Base-by-base conservation (phyloP, 1,140 invertebrate species). In the Chlorops oryzae region DNA sequence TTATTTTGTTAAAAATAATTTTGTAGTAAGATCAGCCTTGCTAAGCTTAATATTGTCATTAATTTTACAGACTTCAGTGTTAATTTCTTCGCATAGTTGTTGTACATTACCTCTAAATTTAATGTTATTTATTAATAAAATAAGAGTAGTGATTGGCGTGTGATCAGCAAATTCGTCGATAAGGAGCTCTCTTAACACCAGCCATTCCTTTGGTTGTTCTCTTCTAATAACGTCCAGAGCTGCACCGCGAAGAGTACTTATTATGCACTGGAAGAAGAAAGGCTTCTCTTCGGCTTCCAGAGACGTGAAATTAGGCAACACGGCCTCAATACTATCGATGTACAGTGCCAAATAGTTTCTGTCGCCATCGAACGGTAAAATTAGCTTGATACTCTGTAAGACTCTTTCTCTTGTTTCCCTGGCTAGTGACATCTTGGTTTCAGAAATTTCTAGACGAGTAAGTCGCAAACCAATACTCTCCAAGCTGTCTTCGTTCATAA, bases 181-280 rank as follows among this genome's bases (percentile, higher is more conserved):
- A 17, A 47, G 20, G 7, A 35, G 21, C 20, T 20, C 27, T 5
- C 5, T 32, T 10, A 47, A 37, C 10, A 21, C 25, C 5, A 21
- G 2, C 32, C 32, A 47, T 21, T 37, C 18, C 10, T 28, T 22
- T 47, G 32, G 32, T 47, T 47, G 44, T 47, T 47, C 44, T 47
- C 44, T 47, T 37, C 24, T 37, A 22, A 47, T 23, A 22, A 47
- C 18, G 28, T 47, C 32, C 21, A 47, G 37, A 37, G 44, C 44
- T 5, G 28, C 27, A 21, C 44, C 44, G 4, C 45, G 32, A 3
- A 47, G 34, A 37, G 34, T 47, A 15, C 17, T 38, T 24, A 37
- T 38, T 38, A 47, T 38, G 21, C 45, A 38, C 10, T 38, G 32
- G 45, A 47, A 47, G 32, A 37, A 35, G 12, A 47, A 47, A 3